These are phyloP conservation scores for Troides helena DNA, from an alignment of 2,888 invertebrate genomes.

Conservation along the genomic window DNA sequence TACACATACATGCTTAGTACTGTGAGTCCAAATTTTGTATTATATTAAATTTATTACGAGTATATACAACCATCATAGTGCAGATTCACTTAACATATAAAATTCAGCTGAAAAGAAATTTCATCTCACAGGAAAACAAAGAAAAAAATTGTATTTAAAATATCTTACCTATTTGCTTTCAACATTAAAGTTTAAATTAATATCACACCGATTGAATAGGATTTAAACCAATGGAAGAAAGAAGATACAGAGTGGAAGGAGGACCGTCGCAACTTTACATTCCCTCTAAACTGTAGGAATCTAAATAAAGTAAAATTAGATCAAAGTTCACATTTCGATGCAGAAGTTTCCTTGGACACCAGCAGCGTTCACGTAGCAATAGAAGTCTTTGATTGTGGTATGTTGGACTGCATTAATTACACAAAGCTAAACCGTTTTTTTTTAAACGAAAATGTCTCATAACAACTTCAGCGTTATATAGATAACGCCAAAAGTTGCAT, in stretches of 20 bases:
- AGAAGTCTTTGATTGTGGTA: conserved; percentile 70
- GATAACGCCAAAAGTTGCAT: too few species aligned
- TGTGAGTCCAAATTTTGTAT: conserved; percentile 46
- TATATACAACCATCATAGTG: too few species aligned
- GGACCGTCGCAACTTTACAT: conserved; percentile 37
- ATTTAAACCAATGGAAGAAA: conserved; percentile 53
- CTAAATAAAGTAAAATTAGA: conserved; percentile 50
- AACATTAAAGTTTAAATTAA: too few species aligned
- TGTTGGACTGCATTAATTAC: conserved; percentile 23
- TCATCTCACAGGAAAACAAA: too few species aligned
- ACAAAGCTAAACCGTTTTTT: not conserved
- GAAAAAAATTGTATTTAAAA: too few species aligned
- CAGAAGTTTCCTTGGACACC: conserved; percentile 57
- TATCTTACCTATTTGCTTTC: too few species aligned
- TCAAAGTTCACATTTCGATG: conserved; percentile 57
- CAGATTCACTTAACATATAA: too few species aligned
- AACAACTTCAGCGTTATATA: too few species aligned
- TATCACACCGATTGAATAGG: conserved; percentile 38
- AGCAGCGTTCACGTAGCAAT: conserved; percentile 62
- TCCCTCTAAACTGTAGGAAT: conserved; percentile 52
- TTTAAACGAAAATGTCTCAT: too few species aligned
- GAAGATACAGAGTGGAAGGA: conserved; percentile 31
- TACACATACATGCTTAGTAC: conserved; percentile 61
- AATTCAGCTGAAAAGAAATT: too few species aligned
- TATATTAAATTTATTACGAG: too few species aligned